phyloP scores from a whole-genome alignment of 35 echinoderm and acorn worm genomes.

The Heliocidaris erythrogramma region DNA sequence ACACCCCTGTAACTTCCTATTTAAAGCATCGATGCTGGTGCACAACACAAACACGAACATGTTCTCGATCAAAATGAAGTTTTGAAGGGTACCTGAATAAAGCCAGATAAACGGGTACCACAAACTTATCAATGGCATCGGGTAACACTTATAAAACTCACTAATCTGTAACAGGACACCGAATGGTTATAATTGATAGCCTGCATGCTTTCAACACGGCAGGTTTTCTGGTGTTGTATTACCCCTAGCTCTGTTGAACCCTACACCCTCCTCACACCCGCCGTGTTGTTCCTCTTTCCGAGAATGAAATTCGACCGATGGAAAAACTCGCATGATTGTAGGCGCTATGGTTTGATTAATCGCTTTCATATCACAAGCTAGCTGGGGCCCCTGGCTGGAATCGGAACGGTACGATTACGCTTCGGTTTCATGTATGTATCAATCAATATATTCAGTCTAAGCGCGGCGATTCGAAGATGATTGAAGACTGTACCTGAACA shows the following conservation, averaged over 20 bases:
- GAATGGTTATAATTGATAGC: conserved; percentile 23
- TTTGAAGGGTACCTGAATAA: not conserved
- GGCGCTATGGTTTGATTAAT: conserved; percentile 31
- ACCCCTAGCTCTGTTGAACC: not conserved
- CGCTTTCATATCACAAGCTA: conserved; percentile 26
- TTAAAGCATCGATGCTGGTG: not conserved
- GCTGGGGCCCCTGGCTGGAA: not conserved
- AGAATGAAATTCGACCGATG: conserved; percentile 18
- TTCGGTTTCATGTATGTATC: not conserved
- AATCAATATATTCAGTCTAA: not conserved
- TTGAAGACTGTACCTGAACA: not conserved
- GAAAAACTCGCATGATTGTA: not conserved
- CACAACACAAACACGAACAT: not conserved
- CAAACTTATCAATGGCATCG: not conserved
- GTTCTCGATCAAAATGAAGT: not conserved
- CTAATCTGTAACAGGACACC: not conserved
- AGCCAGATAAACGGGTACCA: not conserved
- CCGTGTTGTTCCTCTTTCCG: conserved; percentile 19
- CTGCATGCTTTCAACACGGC: not conserved
- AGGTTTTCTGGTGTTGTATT: conserved; percentile 29
- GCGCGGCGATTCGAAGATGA: not conserved
- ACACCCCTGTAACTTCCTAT: not conserved
- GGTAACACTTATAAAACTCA: not conserved
- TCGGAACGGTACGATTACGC: not conserved
- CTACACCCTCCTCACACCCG: conserved; percentile 2